Conservation (phyloP, 1,140 invertebrate genomes). For the Rhynchophorus ferrugineus region DNA sequence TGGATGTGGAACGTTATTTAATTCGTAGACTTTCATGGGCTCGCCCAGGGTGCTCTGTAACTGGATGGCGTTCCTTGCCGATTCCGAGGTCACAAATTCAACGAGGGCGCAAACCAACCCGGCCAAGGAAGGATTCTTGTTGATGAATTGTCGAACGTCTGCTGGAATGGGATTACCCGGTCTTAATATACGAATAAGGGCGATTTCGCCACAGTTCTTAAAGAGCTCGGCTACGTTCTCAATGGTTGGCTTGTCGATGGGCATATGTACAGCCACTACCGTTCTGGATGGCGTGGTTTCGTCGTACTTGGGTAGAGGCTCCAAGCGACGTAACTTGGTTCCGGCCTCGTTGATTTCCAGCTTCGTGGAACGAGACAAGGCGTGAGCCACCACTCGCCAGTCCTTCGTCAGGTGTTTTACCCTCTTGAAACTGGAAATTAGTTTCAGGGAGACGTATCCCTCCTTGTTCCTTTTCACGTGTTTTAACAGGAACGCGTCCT, state of each 20-base stretch:
- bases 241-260: constrained; percentile 73
- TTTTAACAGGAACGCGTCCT: constrained; percentile 90
- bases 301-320: constrained; percentile 80
- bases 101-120: constrained; percentile 79
- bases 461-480: constrained; percentile 91
- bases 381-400: constrained; percentile 83
- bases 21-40: constrained; percentile 46
- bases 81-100: constrained; percentile 81
- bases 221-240: constrained; percentile 85
- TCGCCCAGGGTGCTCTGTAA: constrained; percentile 38
- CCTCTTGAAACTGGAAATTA: constrained; percentile 88
- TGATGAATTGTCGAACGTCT: constrained; percentile 80
- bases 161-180: constrained; percentile 81
- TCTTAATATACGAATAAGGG: constrained; percentile 73
- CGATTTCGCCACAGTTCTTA: constrained; percentile 78
- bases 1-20: constrained; percentile 50
- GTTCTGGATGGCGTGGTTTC: constrained; percentile 86
- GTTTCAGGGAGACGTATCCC: constrained; percentile 87
- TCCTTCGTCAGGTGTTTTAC: constrained; percentile 89
- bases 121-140: constrained; percentile 81
- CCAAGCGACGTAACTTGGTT: constrained; percentile 80
- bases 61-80: constrained; percentile 70
- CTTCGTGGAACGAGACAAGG: constrained; percentile 68
- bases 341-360: constrained; percentile 85
- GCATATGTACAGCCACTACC: constrained; percentile 78